Evolutionary conservation across 2,113 vertebrate species (phyloP), one percentile per base, ranked within the genome.

Genomic region (Ascaphus truei): DNA sequence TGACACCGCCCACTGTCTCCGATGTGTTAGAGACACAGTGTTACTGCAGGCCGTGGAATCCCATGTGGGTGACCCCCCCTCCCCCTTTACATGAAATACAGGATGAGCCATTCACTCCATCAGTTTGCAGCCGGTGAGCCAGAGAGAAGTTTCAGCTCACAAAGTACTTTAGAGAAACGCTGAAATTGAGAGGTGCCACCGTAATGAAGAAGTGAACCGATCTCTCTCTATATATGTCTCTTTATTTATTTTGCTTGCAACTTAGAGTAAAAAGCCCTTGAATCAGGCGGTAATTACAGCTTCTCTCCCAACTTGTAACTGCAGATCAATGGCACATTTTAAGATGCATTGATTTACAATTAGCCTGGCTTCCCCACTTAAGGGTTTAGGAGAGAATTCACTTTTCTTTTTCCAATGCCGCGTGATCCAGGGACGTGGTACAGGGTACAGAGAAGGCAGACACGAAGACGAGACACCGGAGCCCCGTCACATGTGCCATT

Each of bases 261-360:
- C 80, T 86, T 80, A 83, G 85, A 86, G 85, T 82, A 86, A 85
- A 88, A 89, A 83, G 84, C 85, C 88, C 86, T 86, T 89, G 84
- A 79, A 51, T 82, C 75, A 84, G 79, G 76, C 81, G 80, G 89
- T 91, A 92, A 92, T 92, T 92, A 90, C 90, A 80, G 85, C 83
- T 76, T 81, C 86, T 89, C 87, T 89, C 90, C 86, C 89, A 91
- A 93, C 88, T 93, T 89, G 89, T 91, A 91, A 92, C 90, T 88
- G 85, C 85, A 91, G 90, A 96, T 93, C 93, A 93, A 93, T 93
- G 93, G 81, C 81, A 87, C 90, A 91, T 94, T 93, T 93, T 94
- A 93, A 91, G 88, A 95, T 86, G 87, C 92, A 94, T 89, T 94
- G 93, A 94, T 94, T 94, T 93, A 91, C 92, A 94, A 91, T 93